phyloP scores from a whole-genome alignment of 1,140 invertebrate species.

The Brachionus sp. region DNA sequence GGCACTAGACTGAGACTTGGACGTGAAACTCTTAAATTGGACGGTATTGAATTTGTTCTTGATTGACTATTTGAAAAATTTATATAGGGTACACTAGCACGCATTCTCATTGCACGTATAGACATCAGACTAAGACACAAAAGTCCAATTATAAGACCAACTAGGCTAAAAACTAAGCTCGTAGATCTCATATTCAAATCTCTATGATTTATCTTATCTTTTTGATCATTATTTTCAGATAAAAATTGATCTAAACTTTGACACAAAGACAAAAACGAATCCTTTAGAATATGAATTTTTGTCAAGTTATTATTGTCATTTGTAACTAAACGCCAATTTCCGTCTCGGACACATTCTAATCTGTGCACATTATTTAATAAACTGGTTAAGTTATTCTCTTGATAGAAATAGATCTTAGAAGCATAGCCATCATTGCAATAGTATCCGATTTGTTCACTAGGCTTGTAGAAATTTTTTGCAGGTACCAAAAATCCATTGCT shows the following conservation, averaged over 20 bases:
- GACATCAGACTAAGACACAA: neutral
- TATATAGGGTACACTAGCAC: neutral
- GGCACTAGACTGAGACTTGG: neutral
- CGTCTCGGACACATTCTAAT: neutral
- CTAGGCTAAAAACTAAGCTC: neutral
- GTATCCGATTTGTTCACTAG: neutral
- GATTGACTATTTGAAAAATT: neutral
- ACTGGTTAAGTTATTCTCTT: neutral
- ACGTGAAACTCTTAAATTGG: neutral
- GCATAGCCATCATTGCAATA: conserved; percentile 7
- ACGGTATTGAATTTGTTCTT: neutral
- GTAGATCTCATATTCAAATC: neutral
- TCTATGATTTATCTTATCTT: neutral
- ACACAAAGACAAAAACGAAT: neutral
- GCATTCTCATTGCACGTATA: neutral
- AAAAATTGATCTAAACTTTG: neutral
- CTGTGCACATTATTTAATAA: neutral
- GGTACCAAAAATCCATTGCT: neutral
- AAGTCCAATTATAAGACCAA: neutral
- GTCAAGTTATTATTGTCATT: neutral
- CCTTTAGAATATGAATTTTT: neutral
- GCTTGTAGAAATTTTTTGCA: neutral
- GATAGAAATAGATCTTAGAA: neutral
- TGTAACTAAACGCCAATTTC: neutral
- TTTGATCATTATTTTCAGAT: neutral